Conservation (phyloP, 2,888 invertebrate species). For the Ferrisia virgata region DNA sequence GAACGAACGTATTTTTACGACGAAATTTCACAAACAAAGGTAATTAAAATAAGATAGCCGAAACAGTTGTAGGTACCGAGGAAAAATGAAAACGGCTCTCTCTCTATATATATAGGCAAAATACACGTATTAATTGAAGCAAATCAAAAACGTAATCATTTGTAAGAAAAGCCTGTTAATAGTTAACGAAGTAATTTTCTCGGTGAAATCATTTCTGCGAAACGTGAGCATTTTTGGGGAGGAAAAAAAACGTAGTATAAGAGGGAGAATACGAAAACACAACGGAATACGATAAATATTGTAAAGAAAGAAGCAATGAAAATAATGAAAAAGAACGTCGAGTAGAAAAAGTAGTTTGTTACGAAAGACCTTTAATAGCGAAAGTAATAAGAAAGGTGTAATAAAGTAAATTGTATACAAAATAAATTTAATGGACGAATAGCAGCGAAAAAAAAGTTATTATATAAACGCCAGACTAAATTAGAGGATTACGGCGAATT, state of each 20-base stretch:
- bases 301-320: not conserved
- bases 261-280: not conserved
- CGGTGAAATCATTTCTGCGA: not conserved
- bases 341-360: not conserved
- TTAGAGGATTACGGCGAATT: not conserved
- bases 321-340: not conserved
- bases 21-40: not conserved
- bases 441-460: not conserved
- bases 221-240: not conserved
- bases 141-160: not conserved
- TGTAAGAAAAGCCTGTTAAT: not conserved
- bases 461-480: not conserved
- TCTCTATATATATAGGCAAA: not conserved
- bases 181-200: not conserved
- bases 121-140: not conserved
- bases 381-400: not conserved
- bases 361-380: not conserved
- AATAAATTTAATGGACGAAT: not conserved
- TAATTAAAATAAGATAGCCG: not conserved
- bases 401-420: constrained; percentile 5
- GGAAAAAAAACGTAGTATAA: not conserved
- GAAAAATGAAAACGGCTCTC: not conserved
- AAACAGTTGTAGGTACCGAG: not conserved
- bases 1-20: not conserved
- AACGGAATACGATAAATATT: not conserved